These are phyloP conservation scores for Dione juno DNA, from an alignment of 2,888 invertebrate species.

Conservation along the genomic window DNA sequence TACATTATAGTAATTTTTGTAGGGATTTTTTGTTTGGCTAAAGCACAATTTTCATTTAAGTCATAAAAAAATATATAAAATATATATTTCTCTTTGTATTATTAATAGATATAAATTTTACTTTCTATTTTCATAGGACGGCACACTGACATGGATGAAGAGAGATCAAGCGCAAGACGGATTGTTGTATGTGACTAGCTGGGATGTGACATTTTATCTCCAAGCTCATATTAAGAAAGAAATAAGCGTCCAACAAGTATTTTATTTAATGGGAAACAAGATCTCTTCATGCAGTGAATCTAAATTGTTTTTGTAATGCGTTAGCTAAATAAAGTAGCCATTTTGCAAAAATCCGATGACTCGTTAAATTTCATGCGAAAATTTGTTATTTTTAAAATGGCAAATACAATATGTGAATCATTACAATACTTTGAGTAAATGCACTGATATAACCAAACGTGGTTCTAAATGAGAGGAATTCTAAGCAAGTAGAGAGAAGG, in stretches of 20 bases:
- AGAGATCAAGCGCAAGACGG: conserved; percentile 14
- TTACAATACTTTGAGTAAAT: conserved; percentile 2
- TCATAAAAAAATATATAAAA: no score
- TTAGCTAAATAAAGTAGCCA: no score
- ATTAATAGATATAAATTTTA: background rate
- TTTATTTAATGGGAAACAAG: background rate
- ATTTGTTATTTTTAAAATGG: background rate
- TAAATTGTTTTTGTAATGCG: background rate
- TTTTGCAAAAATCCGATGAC: conserved; percentile 5
- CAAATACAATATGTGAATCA: conserved; percentile 4
- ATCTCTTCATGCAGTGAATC: background rate
- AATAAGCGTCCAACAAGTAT: background rate
- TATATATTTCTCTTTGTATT: no score
- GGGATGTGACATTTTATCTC: conserved; percentile 12
- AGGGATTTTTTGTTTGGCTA: no score
- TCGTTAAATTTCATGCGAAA: background rate
- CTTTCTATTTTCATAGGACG: conserved; percentile 1
- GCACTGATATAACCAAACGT: background rate
- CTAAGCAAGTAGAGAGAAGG: conserved; percentile 25
- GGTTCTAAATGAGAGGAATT: conserved; percentile 25
- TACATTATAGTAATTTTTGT: no score
- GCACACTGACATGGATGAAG: conserved; percentile 14
- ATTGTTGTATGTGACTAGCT: conserved; percentile 4
- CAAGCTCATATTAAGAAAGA: conserved; percentile 1
- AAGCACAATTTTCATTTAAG: no score